Evolutionary conservation across 2,113 vertebrate species (phyloP), one percentile per base, ranked within the genome.

Genomic region (Passer domesticus): DNA sequence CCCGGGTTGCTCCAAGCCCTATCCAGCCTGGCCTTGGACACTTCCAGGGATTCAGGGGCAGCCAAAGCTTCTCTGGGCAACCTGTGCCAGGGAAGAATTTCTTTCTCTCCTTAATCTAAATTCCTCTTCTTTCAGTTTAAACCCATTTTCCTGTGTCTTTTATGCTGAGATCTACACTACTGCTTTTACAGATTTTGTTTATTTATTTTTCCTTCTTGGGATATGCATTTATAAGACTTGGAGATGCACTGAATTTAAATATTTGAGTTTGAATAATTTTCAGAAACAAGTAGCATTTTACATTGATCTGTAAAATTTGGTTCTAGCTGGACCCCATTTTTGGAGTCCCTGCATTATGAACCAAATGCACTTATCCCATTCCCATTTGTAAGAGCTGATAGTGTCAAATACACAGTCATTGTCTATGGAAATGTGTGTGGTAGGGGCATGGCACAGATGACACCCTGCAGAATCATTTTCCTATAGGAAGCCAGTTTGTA

Each of bases 341-440:
- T 46, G 10, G 35, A 79, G 10, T 2, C 8, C 12, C 21, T 33
- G 13, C 23, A 13, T 15, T 35, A 27, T 21, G 25, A 66, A 33
- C 7, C 6, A 70, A 62, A 83, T 39, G 22, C 23, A 11, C 7
- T 13, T 70, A 75, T 76, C 25, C 46, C 13, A 13, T 23, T 27
- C 6, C 3, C 72, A 3, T 47, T 31, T 72, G 33, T 84, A 73
- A 59, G 44, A 78, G 25, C 43, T 55, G 25, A 31, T 12, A 43
- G 4, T 17, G 28, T 60, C 58, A 87, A 44, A 82, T 37, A 30
- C 1, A 1, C 2, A 0, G 17, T n/a, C 8, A 17, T 15, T 58
- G 28, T 15, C 60, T 27, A 1, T 3, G n/a, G 52, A 84, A 67
- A 22, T 9, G 2, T 9, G 18, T 50, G 46, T 47, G 15, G 9